Percentiles rank a stretch among this genome's conserved stretches.
These are phyloP conservation scores for Phenganax stokvisi DNA, from an alignment of 92 coral and sea anemone genomes.

Conservation along the genomic window DNA sequence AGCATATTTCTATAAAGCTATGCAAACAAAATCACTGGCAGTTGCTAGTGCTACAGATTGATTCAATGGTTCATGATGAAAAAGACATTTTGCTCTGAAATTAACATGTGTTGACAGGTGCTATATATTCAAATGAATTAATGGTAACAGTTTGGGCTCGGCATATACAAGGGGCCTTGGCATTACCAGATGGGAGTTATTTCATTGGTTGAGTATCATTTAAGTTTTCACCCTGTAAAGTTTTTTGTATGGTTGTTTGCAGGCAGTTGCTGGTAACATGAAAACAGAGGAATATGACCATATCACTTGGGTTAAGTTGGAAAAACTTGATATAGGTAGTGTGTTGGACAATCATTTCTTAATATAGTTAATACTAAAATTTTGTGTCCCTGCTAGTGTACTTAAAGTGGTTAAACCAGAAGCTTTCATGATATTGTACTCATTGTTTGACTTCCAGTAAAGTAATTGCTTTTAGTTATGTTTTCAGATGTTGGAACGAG, in stretches of 20 bases:
- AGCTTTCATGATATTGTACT: neutral
- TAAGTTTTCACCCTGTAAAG: neutral
- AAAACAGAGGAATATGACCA: slow-evolving; percentile 79
- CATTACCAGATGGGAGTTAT: too few relatives aligned
- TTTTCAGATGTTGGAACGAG: slow-evolving; percentile 9
- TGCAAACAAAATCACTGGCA: neutral
- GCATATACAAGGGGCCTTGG: neutral
- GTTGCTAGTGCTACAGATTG: neutral
- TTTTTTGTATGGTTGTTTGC: neutral
- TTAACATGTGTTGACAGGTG: neutral
- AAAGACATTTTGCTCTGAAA: neutral
- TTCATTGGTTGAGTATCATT: too few relatives aligned
- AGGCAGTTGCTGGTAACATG: slow-evolving; percentile 90
- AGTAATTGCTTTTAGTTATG: neutral
- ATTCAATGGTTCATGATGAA: neutral
- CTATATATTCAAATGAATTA: neutral
- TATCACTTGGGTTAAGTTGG: slow-evolving; percentile 88
- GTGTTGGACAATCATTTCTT: neutral
- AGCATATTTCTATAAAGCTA: neutral
- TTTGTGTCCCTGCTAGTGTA: too few relatives aligned
- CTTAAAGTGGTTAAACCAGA: neutral
- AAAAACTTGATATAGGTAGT: slow-evolving; percentile 62
- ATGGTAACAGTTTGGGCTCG: neutral
- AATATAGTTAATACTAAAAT: too few relatives aligned
- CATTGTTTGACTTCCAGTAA: neutral